phyloP scores from a whole-genome alignment of 2,797 vertebrate species.

The Carduelis carduelis region DNA sequence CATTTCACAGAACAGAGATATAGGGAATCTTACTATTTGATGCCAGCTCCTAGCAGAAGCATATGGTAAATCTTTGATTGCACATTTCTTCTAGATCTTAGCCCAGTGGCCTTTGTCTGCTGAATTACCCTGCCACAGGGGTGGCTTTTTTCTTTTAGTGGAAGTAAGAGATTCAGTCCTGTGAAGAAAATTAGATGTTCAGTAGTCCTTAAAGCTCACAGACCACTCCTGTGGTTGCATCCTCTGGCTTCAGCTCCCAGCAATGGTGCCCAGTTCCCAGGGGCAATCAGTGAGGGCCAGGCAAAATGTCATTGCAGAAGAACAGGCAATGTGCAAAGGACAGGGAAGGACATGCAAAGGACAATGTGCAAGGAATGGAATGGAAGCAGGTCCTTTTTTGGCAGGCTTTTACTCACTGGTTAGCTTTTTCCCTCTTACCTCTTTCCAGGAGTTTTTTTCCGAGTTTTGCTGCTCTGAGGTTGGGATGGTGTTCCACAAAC shows the following conservation, averaged over 20 bases:
- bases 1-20: not conserved
- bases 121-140: not conserved
- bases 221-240: not conserved
- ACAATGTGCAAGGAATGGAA: not conserved
- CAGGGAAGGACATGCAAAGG: not conserved
- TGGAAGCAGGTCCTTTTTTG: not conserved
- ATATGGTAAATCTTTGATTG: not conserved
- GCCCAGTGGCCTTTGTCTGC: not conserved
- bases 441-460: not conserved
- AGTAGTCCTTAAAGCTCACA: not conserved
- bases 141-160: not conserved
- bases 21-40: not conserved
- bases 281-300: fast-evolving
- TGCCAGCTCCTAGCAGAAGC: not conserved
- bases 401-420: not conserved
- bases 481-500: not conserved
- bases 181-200: not conserved
- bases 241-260: not conserved
- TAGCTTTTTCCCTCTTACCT: not conserved
- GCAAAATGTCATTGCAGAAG: not conserved
- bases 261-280: not conserved
- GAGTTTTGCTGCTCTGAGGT: not conserved
- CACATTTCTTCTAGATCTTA: not conserved
- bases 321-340: not conserved
- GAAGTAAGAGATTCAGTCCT: not conserved